phyloP scores from a whole-genome alignment of 2,888 invertebrate species.

The Furcula furcula region DNA sequence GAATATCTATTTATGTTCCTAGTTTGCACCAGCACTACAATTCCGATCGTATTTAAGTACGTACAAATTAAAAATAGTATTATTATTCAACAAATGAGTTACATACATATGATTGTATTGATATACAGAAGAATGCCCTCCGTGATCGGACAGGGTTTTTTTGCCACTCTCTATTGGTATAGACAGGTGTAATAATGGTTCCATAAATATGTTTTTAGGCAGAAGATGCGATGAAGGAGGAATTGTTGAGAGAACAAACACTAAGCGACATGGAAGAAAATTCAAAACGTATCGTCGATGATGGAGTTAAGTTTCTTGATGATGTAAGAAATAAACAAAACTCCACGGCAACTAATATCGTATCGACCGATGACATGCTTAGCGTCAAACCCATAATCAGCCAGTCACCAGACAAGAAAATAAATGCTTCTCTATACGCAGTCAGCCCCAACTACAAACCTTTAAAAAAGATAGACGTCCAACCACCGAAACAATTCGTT shows the following conservation, averaged over 20 bases:
- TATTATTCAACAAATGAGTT: no score
- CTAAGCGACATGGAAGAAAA: slow-evolving; percentile 46
- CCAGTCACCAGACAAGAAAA: slow-evolving; percentile 48
- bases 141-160: no score
- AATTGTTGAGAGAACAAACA: slow-evolving; percentile 53
- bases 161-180: no score
- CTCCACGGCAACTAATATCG: slow-evolving; percentile 8
- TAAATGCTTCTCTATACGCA: slow-evolving; percentile 47
- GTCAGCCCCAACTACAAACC: slow-evolving; percentile 65
- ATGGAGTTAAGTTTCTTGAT: slow-evolving; percentile 8
- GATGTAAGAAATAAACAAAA: slow-evolving; percentile 1
- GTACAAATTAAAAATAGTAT: no score
- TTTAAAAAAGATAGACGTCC: slow-evolving; percentile 67
- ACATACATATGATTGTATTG: no score
- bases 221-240: slow-evolving; percentile 63
- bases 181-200: no score
- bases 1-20: no score
- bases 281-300: slow-evolving; percentile 29
- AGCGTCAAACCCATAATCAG: slow-evolving; percentile 53
- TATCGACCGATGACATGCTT: slow-evolving; percentile 32
- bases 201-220: no score
- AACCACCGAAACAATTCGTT: slow-evolving; percentile 55
- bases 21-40: no score
- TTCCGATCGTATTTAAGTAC: no score
- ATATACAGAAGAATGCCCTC: no score